Percentiles rank a stretch among this genome's conserved stretches.
Evolutionary conservation across 1,140 invertebrate genomes (phyloP).

Genomic region (Pseudobourletiella spinata): DNA sequence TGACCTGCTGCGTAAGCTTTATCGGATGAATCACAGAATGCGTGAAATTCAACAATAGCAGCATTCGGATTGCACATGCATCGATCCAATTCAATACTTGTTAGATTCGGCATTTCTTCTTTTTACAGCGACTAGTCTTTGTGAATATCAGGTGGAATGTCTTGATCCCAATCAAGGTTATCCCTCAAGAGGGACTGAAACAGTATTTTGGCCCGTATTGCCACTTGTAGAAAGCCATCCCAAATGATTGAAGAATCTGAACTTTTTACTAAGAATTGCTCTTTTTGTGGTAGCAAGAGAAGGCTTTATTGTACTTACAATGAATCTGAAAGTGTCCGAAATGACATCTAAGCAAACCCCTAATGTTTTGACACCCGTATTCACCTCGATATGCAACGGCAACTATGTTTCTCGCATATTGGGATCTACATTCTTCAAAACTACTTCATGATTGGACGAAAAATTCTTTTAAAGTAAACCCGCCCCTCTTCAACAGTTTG

Average conservation of each 20-base stretch:
- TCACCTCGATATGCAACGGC: too few relatives aligned
- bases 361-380: too few relatives aligned
- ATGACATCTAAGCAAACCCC: too few relatives aligned
- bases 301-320: too few relatives aligned
- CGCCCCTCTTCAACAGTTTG: not conserved
- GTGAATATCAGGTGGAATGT: slow-evolving; percentile 27
- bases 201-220: slow-evolving; percentile 37
- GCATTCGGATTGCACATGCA: too few relatives aligned
- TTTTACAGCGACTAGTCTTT: slow-evolving; percentile 20
- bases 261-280: slow-evolving; percentile 9
- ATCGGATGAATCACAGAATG: slow-evolving; percentile 5
- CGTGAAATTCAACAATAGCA: not conserved
- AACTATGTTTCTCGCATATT: too few relatives aligned
- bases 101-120: not conserved
- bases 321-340: too few relatives aligned
- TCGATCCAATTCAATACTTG: not conserved
- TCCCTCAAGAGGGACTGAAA: slow-evolving; percentile 38
- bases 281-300: too few relatives aligned
- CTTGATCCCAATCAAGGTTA: slow-evolving; percentile 39
- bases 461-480: not conserved
- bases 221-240: slow-evolving; percentile 20
- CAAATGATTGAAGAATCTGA: slow-evolving; percentile 13
- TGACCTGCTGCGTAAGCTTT: not conserved
- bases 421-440: not conserved
- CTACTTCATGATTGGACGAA: not conserved